A percentile compares a stretch with the other conserved stretches of the same genome.
phyloP scores from a whole-genome alignment of 2,113 vertebrate species.

The Brachypteracias leptosomus region DNA sequence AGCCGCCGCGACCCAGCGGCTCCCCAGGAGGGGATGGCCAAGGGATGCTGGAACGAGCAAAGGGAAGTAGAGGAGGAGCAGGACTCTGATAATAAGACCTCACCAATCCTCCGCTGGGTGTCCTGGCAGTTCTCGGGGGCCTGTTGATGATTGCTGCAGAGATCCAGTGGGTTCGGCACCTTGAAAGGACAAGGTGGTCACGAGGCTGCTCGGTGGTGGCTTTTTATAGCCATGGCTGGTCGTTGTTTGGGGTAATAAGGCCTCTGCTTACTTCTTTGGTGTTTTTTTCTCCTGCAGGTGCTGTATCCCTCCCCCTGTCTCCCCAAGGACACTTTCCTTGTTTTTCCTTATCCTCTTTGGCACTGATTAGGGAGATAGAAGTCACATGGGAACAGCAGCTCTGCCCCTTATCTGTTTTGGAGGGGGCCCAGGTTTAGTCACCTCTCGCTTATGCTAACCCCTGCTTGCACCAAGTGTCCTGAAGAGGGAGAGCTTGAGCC shows the following conservation, averaged over 20 bases:
- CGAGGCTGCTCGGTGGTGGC: accelerated
- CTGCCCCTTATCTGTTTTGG: not conserved
- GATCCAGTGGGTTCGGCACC: not conserved
- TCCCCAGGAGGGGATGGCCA: not conserved
- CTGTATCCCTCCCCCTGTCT: not conserved
- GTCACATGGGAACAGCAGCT: not conserved
- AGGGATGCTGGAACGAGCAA: accelerated
- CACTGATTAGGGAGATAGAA: constrained; percentile 7
- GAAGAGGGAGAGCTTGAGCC: constrained; percentile 54
- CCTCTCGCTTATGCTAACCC: accelerated
- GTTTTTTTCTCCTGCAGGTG: not conserved
- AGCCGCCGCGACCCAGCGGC: accelerated
- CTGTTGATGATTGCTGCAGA: not conserved
- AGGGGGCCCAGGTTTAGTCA: not conserved
- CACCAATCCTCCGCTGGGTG: constrained; percentile 46
- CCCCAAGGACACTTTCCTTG: constrained; percentile 39
- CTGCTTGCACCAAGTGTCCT: constrained; percentile 1
- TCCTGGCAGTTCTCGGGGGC: not conserved
- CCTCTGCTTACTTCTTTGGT: constrained; percentile 14
- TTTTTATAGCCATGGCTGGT: constrained; percentile 33
- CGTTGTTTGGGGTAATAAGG: not conserved
- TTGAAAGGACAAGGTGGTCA: not conserved
- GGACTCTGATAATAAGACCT: constrained; percentile 27
- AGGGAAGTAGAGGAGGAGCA: not conserved
- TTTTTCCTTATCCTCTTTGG: not conserved